A percentile compares a stretch with the other conserved stretches of the same genome.
These are phyloP conservation scores for Rapana venosa DNA, from an alignment of 2,888 invertebrate genomes.

Conservation along the genomic window DNA sequence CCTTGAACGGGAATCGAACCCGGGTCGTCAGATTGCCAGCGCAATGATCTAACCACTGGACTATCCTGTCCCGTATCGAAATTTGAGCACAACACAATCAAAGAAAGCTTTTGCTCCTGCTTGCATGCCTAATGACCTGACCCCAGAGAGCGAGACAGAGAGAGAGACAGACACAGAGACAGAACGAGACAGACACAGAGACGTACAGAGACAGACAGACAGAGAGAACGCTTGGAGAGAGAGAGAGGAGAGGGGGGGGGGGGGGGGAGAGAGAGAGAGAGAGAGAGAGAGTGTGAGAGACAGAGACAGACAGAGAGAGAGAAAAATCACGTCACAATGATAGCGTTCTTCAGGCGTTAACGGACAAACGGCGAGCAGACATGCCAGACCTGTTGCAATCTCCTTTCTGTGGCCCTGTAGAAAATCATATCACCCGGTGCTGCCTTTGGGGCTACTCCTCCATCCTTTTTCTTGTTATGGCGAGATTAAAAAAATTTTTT, in stretches of 20 bases:
- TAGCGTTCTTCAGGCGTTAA: slow-evolving; percentile 14
- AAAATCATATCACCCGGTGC: background rate
- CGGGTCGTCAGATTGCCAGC: too few relatives aligned
- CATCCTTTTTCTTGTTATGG: too few relatives aligned
- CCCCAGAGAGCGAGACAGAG: too few relatives aligned
- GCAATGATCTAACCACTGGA: too few relatives aligned
- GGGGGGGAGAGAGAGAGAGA: background rate
- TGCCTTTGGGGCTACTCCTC: background rate
- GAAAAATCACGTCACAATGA: background rate
- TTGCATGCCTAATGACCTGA: too few relatives aligned
- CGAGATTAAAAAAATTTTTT: too few relatives aligned
- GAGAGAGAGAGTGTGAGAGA: background rate
- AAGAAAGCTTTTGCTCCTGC: too few relatives aligned
- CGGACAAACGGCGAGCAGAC: background rate
- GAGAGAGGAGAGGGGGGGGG: background rate
- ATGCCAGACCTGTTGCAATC: background rate
- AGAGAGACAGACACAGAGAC: too few relatives aligned
- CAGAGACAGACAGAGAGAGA: slow-evolving; percentile 8
- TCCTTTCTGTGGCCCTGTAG: background rate
- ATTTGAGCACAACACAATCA: too few relatives aligned
- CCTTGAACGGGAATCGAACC: too few relatives aligned
- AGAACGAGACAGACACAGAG: background rate
- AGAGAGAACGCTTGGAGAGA: background rate
- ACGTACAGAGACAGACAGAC: background rate
- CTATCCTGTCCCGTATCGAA: too few relatives aligned